A percentile compares a stretch with the other conserved stretches of the same genome.
These are phyloP conservation scores for Halcyon badia DNA, from an alignment of 2,797 vertebrate genomes.

Conservation along the genomic window DNA sequence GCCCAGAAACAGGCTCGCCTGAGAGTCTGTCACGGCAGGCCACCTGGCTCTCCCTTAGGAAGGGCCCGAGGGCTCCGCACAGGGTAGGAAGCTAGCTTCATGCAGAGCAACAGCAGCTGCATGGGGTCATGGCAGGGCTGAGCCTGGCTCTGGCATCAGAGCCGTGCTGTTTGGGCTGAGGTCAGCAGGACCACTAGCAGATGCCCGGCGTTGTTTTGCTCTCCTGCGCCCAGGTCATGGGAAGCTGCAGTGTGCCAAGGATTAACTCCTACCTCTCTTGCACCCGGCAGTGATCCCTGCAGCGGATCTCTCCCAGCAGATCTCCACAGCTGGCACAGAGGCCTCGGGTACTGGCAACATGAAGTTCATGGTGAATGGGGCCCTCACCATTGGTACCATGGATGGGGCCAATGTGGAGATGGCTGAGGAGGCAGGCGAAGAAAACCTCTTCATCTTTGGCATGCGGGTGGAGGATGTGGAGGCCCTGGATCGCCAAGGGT, in stretches of 20 bases:
- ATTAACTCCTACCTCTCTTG: not conserved
- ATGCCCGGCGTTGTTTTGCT: not conserved
- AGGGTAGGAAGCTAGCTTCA: not conserved
- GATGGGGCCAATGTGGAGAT: conserved; percentile 91
- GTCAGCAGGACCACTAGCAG: not conserved
- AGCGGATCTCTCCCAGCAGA: conserved; percentile 90
- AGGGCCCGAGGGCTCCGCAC: not conserved
- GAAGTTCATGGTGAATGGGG: conserved; percentile 92
- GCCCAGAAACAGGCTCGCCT: not conserved
- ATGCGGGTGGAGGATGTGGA: conserved; percentile 89
- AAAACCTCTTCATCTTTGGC: conserved; percentile 92
- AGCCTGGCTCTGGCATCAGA: not conserved
- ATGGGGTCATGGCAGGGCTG: not conserved
- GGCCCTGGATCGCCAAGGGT: conserved; percentile 86
- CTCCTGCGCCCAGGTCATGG: not conserved
- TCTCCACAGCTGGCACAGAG: conserved; percentile 90
- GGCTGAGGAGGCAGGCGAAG: conserved; percentile 88
- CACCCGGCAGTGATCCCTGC: conserved; percentile 85
- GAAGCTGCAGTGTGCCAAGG: not conserved
- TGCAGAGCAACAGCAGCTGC: not conserved
- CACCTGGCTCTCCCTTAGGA: not conserved
- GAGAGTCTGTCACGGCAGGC: not conserved
- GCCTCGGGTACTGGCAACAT: conserved; percentile 91
- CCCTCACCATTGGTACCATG: conserved; percentile 91
- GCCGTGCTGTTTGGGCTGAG: not conserved